Conservation (phyloP, 2,888 invertebrate genomes). For the Aphidius colemani region DNA sequence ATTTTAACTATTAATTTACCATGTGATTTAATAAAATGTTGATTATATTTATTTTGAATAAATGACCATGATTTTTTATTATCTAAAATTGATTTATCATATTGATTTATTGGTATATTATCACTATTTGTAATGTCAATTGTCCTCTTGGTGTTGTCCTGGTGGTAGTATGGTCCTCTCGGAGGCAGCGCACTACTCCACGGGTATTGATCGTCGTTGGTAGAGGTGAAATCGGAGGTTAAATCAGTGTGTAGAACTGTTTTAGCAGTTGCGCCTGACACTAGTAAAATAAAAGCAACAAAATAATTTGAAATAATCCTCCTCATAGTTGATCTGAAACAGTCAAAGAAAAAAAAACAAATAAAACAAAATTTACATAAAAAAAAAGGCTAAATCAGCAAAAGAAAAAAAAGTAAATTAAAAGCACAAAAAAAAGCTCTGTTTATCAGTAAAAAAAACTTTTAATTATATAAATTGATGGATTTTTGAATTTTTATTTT, state of each 20-base stretch:
- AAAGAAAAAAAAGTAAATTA: too few species aligned
- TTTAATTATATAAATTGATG: too few species aligned
- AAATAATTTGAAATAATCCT: neutral
- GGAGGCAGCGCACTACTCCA: slow-evolving; percentile 6
- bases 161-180: slow-evolving; percentile 3
- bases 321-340: neutral
- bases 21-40: too few species aligned
- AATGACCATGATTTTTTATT: too few species aligned
- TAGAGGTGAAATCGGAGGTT: slow-evolving; percentile 16
- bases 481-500: too few species aligned
- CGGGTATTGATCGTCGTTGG: slow-evolving; percentile 22
- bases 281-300: neutral
- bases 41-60: too few species aligned
- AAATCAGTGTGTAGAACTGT: slow-evolving; percentile 11
- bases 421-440: too few species aligned
- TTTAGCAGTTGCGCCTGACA: slow-evolving; percentile 2
- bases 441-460: too few species aligned
- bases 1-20: too few species aligned
- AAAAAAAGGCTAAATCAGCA: too few species aligned
- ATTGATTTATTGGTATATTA: neutral
- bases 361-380: neutral
- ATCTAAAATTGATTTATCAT: too few species aligned
- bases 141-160: neutral
- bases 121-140: neutral
- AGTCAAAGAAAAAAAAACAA: neutral